These are phyloP conservation scores for Adela reaumurella DNA, from an alignment of 2,888 invertebrate species.

Conservation along the genomic window DNA sequence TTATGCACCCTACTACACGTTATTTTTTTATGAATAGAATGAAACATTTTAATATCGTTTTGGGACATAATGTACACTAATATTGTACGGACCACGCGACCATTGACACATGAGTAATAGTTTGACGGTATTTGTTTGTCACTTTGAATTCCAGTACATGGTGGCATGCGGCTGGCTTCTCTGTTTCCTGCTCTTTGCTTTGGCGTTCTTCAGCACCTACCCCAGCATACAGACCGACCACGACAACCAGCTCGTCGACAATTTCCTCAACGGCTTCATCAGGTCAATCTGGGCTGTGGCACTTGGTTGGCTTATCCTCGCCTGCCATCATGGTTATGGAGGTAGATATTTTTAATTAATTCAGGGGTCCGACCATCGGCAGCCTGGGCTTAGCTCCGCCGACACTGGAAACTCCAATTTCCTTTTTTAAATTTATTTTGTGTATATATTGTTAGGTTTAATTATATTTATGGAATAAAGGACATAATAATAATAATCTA, in stretches of 20 bases:
- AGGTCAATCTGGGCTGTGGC: constrained; percentile 39
- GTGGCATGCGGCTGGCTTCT: constrained; percentile 18
- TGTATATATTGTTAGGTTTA: background rate
- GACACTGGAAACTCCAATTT: background rate
- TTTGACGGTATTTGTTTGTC: too few relatives aligned
- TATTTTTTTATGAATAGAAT: too few relatives aligned
- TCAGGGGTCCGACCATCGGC: constrained; percentile 2
- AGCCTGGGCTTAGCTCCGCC: too few relatives aligned
- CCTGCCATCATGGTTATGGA: constrained; percentile 43
- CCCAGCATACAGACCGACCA: constrained; percentile 24
- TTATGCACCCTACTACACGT: too few relatives aligned
- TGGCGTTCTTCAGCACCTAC: constrained; percentile 27
- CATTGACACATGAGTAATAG: too few relatives aligned
- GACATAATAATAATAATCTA: background rate
- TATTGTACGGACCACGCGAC: too few relatives aligned
- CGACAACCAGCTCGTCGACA: constrained; percentile 20
- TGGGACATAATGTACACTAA: too few relatives aligned
- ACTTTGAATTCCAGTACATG: background rate
- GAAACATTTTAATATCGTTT: too few relatives aligned
- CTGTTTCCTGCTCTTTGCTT: constrained; percentile 21
- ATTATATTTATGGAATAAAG: too few relatives aligned
- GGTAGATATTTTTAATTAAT: too few relatives aligned
- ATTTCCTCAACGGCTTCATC: constrained; percentile 30
- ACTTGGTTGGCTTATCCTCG: constrained; percentile 42
- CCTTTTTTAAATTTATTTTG: too few relatives aligned